Evolutionary conservation across 2,113 vertebrate genomes (phyloP).

Genomic region (Chamaetylas fuelleborni): DNA sequence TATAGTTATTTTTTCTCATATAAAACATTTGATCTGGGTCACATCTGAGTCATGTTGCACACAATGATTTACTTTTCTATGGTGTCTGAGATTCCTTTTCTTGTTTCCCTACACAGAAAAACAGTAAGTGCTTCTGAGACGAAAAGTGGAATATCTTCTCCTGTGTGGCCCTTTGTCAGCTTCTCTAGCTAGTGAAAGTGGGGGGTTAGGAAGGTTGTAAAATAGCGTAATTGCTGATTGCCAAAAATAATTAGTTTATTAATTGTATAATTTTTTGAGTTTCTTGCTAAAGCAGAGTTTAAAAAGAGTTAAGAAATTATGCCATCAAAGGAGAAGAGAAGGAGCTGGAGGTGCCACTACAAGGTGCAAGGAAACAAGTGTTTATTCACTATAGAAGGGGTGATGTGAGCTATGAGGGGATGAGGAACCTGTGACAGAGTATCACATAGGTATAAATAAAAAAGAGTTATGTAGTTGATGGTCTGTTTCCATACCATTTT

Average conservation of each 20-base stretch:
- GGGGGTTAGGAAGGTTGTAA: accelerated
- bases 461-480: background rate
- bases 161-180: background rate
- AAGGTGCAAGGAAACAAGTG: background rate
- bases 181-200: background rate
- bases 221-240: background rate
- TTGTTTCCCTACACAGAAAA: background rate
- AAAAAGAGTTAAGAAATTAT: background rate
- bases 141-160: background rate
- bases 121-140: background rate
- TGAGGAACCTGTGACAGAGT: background rate
- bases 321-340: background rate
- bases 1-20: background rate
- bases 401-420: accelerated
- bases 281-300: background rate
- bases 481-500: background rate
- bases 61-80: background rate
- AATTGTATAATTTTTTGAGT: background rate
- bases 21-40: background rate
- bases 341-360: background rate
- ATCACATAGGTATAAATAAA: background rate
- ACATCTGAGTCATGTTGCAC: background rate
- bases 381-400: background rate
- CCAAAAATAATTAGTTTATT: background rate
- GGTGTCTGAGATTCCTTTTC: background rate